Evolutionary conservation across 2,888 invertebrate genomes (phyloP).

Genomic region (Holacanthella duospinosa): DNA sequence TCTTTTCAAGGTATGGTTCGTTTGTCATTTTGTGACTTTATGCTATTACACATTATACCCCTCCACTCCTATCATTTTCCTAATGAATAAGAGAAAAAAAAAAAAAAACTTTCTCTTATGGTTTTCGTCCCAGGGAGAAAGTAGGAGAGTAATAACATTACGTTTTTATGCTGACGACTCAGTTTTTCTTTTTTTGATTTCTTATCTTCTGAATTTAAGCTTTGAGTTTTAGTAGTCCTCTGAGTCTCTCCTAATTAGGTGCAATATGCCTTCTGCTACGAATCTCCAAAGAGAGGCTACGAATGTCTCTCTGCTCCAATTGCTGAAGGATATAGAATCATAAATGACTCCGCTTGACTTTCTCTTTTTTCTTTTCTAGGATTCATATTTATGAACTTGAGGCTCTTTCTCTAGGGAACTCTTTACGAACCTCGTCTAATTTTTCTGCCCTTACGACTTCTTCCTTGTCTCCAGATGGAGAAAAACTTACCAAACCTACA

Average conservation of each 20-base stretch:
- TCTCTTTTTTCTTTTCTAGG: neutral
- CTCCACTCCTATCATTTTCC: neutral
- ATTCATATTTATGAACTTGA: neutral
- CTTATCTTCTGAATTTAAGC: neutral
- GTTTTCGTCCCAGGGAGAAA: neutral
- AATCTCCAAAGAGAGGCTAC: neutral
- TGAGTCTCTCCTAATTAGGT: neutral
- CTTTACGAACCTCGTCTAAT: neutral
- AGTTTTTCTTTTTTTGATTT: neutral
- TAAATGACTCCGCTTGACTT: neutral
- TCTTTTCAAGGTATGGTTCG: neutral
- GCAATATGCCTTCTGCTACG: neutral
- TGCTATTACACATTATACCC: neutral
- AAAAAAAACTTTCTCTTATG: neutral
- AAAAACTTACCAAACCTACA: no score
- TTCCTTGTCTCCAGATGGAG: neutral
- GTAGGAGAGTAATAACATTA: neutral
- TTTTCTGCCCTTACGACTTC: neutral
- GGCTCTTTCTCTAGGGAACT: neutral
- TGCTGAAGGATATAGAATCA: neutral
- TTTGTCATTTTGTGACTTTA: neutral
- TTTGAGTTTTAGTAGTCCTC: neutral
- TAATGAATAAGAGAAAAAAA: constrained; percentile 6
- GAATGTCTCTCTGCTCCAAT: neutral
- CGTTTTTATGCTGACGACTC: constrained; percentile 1